A percentile compares a stretch with the other conserved stretches of the same genome.
Conservation (phyloP, 2,113 vertebrate species). For the Leiothrix lutea region DNA sequence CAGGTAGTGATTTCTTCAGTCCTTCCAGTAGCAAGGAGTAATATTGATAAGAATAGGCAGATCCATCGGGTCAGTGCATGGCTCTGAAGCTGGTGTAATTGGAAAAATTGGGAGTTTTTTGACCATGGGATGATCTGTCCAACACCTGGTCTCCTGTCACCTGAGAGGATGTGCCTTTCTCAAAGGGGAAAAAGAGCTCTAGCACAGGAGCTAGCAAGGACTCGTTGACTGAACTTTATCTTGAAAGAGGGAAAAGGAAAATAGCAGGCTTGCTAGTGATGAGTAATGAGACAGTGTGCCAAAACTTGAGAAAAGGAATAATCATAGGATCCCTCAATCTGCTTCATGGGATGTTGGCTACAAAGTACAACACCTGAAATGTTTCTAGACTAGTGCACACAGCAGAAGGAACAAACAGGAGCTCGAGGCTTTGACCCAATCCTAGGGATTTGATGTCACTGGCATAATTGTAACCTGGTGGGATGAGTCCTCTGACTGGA, state of each 20-base stretch:
- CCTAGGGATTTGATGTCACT: background rate
- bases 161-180: background rate
- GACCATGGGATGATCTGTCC: background rate
- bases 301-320: background rate
- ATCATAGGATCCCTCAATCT: background rate
- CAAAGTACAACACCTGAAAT: background rate
- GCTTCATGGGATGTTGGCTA: background rate
- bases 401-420: background rate
- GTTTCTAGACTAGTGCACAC: background rate
- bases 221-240: background rate
- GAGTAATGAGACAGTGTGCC: background rate
- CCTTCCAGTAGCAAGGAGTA: background rate
- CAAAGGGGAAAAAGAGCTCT: background rate
- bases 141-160: background rate
- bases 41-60: background rate
- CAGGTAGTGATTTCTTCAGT: background rate
- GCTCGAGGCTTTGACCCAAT: background rate
- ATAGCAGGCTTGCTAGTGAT: background rate
- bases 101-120: background rate
- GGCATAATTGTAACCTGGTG: background rate
- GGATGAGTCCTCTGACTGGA: background rate
- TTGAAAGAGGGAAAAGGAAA: background rate
- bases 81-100: background rate
- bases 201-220: background rate
- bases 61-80: background rate